Percentiles rank a stretch among this genome's conserved stretches.
Evolutionary conservation across 2,113 vertebrate species (phyloP).

Genomic region (Chunga burmeisteri): DNA sequence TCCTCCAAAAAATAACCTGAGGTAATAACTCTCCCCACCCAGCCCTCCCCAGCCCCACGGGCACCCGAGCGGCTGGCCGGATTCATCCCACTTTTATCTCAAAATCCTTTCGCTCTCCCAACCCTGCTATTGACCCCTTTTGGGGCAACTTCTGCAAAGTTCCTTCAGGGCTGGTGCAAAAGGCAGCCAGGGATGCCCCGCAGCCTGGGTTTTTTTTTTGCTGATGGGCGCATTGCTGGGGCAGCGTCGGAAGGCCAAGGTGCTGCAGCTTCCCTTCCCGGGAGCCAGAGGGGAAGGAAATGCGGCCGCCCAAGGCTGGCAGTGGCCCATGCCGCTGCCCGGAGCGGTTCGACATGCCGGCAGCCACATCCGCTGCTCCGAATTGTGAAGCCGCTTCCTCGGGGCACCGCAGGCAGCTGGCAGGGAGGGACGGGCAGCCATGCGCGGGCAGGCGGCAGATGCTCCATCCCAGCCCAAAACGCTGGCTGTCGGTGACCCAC

Average conservation of each 20-base stretch:
- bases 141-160: neutral
- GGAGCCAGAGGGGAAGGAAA: slow-evolving; percentile 40
- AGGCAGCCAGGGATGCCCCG: neutral
- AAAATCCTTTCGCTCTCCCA: neutral
- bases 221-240: neutral
- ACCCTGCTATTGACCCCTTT: neutral
- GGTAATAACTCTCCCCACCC: neutral
- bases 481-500: accelerated
- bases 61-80: accelerated
- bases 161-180: neutral
- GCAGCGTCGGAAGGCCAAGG: neutral
- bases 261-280: neutral
- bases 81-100: neutral
- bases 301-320: neutral
- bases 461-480: neutral
- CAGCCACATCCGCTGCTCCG: neutral
- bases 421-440: neutral
- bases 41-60: neutral
- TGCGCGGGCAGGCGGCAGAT: accelerated
- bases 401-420: neutral
- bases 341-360: accelerated
- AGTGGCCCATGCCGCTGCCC: neutral
- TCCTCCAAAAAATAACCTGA: neutral
- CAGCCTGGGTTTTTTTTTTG: neutral
- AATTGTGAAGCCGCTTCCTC: neutral